Base-by-base conservation (phyloP, 2,113 vertebrate genomes). In the Tychaedon coryphoeus region DNA sequence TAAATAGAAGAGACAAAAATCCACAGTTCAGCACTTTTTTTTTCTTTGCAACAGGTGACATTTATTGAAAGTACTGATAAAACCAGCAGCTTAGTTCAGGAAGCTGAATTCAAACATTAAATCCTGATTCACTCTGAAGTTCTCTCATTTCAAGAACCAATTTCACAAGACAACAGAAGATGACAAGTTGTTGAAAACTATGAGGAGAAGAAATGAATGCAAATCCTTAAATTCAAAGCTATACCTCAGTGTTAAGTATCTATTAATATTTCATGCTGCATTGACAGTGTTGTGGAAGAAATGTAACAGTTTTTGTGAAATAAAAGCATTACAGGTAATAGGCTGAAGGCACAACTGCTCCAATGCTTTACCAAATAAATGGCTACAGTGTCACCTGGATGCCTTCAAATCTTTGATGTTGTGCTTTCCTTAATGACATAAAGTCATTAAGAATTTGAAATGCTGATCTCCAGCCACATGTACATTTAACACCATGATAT, bases 181-280 rank as follows among this genome's bases (percentile, higher is more conserved):
- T n/a, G 91, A 76, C 62, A 71, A 74, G 86, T 5, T 76, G 74
- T 43, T 87, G 66, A 88, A 82, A 86, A 74, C 53, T 29, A 91
- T 12, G 34, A 91, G 75, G 14, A 94, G 42, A 73, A 94, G n/a
- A 92, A 94, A 88, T 60, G 0, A 83, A 88, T 25, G 60, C 45
- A 51, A 93, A 92, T 71, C 74, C 40, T 67, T 74, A 74, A 88
- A 94, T 73, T 90, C 90, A 90, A 92, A 94, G 47, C 47, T 70
- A 2, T 50, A 58, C 38, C 54, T 85, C 9, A 0, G 14, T 61
- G 29, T 69, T 94, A 94, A 83, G 62, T 70, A 67, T 53, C 71
- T 92, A 96, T 92, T 94, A 94, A 86, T 93, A 96, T 86, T 95
- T 83, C 67, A 96, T 77, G 88, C 22, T 83, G 38, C 54, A 48